Evolutionary conservation across 2,797 vertebrate genomes (phyloP), one percentile per base, ranked within the genome.

Genomic region (Lepilemur ruficaudatus): DNA sequence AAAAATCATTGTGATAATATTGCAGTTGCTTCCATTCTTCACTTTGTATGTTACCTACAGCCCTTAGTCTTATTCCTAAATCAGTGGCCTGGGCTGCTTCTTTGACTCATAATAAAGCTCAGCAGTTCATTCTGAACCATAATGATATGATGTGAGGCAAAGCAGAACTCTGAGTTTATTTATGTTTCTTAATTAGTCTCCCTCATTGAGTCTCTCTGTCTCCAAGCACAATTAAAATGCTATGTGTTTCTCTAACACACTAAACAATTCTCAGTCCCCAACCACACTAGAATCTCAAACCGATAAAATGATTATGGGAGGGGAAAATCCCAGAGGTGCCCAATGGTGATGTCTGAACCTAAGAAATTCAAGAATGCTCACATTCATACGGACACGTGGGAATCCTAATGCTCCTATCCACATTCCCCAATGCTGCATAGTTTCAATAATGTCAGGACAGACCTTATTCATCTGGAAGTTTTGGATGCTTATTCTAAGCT

Each of bases 151-250:
- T 20, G 43, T 94, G 96, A 97, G 43, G 94, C 72, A 87, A 91
- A 97, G 57, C 88, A 96, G 95, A 93, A 11, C 79, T 76, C 73
- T 75, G 4, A 2, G 82, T 86, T 95, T 96, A 83, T 96, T 96
- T 97, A 90, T 86, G 82, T 95, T 97, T 92, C 90, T 89, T 97
- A 96, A 95, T 96, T 94, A 92, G 75, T 84, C 55, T 87, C 73
- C 63, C 13, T 96, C 92, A 70, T 83, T 72, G 80, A 91, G 79
- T 76, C 85, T 95, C 28, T 70, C 76, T 43, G 81, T 90, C 91
- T 95, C 84, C 35, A 90, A 48, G 92, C 78, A 91, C 76, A 92
- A 93, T 96, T 94, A 97, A 95, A 95, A 94, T 76, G 63, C 81
- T 88, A 78, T 79, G 80, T 82, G 88, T 79, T 92, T 96, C 87